phyloP scores from a whole-genome alignment of 2,113 vertebrate species.

The Daphoenositta chrysoptera region DNA sequence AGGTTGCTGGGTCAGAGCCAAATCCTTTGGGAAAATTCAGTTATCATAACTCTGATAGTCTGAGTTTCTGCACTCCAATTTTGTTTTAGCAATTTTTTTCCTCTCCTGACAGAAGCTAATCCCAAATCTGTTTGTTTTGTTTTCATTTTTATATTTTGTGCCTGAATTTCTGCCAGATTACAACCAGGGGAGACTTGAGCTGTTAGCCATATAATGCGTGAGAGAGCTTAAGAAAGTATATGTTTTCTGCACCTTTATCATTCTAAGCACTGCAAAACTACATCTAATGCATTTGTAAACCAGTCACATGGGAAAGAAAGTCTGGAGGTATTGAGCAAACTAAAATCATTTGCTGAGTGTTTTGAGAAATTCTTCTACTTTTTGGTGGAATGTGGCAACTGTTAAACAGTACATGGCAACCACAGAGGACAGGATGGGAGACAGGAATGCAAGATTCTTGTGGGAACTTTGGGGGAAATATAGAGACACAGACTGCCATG shows the following conservation, averaged over 20 bases:
- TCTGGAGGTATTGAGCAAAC: not conserved
- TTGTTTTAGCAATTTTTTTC: not conserved
- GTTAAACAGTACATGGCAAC: not conserved
- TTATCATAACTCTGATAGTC: not conserved
- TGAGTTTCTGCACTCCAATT: not conserved
- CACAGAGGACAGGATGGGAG: constrained; percentile 10
- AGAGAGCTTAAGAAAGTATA: not conserved
- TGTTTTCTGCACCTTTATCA: not conserved
- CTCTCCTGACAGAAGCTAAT: not conserved
- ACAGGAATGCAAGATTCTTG: constrained; percentile 27
- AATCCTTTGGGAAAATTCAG: not conserved
- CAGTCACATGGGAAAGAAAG: not conserved
- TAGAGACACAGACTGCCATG: not conserved
- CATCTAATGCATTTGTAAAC: not conserved
- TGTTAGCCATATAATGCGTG: not conserved
- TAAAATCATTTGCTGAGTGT: not conserved
- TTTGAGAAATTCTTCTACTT: constrained; percentile 28
- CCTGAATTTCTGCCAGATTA: not conserved
- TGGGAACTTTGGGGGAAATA: not conserved
- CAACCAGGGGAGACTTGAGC: not conserved
- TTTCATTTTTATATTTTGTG: not conserved
- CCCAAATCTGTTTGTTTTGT: not conserved
- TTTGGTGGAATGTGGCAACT: constrained; percentile 31
- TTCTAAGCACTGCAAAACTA: not conserved
- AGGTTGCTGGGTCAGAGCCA: not conserved